Conservation (phyloP, 92 coral and sea anemone genomes). For the Paramuricea clavata region DNA sequence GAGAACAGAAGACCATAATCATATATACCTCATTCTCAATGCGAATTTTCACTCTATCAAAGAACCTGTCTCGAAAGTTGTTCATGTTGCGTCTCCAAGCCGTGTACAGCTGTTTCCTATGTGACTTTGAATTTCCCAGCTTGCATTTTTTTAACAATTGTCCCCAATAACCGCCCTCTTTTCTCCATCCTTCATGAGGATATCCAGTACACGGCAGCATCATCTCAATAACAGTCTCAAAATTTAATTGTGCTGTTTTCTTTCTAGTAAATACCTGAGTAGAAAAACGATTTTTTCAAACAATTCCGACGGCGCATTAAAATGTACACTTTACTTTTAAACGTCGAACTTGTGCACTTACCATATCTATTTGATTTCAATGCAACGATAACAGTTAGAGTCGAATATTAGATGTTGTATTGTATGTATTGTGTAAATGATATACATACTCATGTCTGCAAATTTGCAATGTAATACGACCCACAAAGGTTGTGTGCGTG, state of each 20-base stretch:
- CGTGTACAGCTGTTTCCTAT: neutral
- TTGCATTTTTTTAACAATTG: neutral
- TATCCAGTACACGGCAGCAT: neutral
- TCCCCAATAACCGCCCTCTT: neutral
- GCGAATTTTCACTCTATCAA: neutral
- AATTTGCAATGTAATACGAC: neutral
- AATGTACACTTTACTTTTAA: neutral
- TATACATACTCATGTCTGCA: neutral
- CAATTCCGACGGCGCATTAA: neutral
- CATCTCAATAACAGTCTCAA: neutral
- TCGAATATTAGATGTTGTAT: too few relatives aligned
- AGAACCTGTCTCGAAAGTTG: neutral
- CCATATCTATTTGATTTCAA: neutral
- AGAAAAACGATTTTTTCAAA: too few relatives aligned
- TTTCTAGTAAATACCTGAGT: neutral
- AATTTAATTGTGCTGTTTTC: neutral
- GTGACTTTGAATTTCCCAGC: neutral
- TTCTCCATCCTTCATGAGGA: neutral
- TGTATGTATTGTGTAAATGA: too few relatives aligned
- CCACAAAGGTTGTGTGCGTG: neutral
- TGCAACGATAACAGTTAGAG: too few relatives aligned
- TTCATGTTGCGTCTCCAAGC: slow-evolving; percentile 1
- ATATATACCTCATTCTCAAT: slow-evolving; percentile 5
- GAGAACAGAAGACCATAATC: neutral
- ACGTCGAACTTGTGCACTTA: neutral